phyloP scores from a whole-genome alignment of 2,888 invertebrate genomes.

The Athripsodes cinereus region DNA sequence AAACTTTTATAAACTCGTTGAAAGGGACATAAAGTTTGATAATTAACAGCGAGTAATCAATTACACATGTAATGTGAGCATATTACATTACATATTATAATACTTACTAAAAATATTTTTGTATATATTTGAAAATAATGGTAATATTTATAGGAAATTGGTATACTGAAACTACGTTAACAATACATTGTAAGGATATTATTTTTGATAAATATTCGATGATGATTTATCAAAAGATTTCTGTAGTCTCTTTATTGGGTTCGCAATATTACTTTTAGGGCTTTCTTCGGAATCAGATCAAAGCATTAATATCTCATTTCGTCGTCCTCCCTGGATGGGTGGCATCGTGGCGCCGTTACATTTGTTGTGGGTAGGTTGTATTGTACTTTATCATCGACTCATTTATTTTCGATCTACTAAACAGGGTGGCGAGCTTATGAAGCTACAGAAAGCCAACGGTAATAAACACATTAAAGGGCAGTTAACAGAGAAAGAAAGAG shows the following conservation, averaged over 20 bases:
- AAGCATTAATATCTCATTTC: background rate
- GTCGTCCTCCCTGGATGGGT: background rate
- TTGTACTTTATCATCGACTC: slow-evolving; percentile 26
- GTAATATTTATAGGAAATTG: no score
- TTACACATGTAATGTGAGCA: no score
- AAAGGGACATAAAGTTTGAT: background rate
- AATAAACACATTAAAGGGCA: slow-evolving; percentile 28
- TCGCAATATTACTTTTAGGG: no score
- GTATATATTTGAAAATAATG: no score
- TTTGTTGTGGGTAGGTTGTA: background rate
- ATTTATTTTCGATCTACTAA: slow-evolving; percentile 32
- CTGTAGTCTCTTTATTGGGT: no score
- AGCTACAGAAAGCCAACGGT: slow-evolving; percentile 18
- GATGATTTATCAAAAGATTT: no score
- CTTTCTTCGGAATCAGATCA: background rate
- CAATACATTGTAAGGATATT: no score
- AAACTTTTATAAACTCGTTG: background rate
- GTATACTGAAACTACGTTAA: no score
- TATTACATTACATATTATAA: no score
- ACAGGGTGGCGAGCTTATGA: slow-evolving; percentile 9
- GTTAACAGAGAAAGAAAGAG: slow-evolving; percentile 16
- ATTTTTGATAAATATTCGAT: no score
- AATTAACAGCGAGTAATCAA: no score
- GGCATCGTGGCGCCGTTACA: background rate
- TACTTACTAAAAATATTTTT: no score